Evolutionary conservation across 1,140 invertebrate genomes (phyloP), one percentile per base, ranked within the genome.

Genomic region (Hycleus phaleratus): DNA sequence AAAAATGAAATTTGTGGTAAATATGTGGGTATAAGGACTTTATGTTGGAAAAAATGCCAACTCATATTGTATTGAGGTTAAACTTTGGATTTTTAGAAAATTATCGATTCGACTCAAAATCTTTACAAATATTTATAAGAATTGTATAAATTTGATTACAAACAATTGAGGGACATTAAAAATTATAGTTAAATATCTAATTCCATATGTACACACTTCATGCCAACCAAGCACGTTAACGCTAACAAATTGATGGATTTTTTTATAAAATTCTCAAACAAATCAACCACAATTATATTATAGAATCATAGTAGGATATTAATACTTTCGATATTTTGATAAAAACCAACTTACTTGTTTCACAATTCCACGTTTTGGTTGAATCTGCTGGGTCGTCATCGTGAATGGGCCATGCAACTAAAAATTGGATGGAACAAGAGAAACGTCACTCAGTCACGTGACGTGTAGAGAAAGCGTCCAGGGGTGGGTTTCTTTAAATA

Each of bases 361-460:
- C 38, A 82, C 78, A 67, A 80, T 77, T 65, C 80, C 80, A 63
- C 73, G 72, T 65, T 75, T 75, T 52, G 70, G 63, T 58, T 73
- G 72, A 61, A 59, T 60, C 64, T 68, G 68, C 69, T 75, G 73
- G 67, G 76, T 71, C 69, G 72, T 79, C 78, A 79, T 80, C 67
- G 58, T 77, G 58, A 62, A 64, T 61, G 58, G 52, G 61, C 66
- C 68, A 66, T 68, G 51, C 60, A 62, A 49, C 46, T 32, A 7
- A 42, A 42, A 42, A 11, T 58, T 52, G 47, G 46, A 61, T 48
- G 56, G 53, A 60, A 58, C 9, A 42, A 42, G 52, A 49, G 56
- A 49, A 49, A 61, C 55, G 53, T 57, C 57, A 57, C 38, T 38
- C 38, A n/a, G 46, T 60, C 59, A 60, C 59, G 58, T 60, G 58